Evolutionary conservation across 2,797 vertebrate genomes (phyloP), one percentile per base, ranked within the genome.

Genomic region (Ceyx erithaca): DNA sequence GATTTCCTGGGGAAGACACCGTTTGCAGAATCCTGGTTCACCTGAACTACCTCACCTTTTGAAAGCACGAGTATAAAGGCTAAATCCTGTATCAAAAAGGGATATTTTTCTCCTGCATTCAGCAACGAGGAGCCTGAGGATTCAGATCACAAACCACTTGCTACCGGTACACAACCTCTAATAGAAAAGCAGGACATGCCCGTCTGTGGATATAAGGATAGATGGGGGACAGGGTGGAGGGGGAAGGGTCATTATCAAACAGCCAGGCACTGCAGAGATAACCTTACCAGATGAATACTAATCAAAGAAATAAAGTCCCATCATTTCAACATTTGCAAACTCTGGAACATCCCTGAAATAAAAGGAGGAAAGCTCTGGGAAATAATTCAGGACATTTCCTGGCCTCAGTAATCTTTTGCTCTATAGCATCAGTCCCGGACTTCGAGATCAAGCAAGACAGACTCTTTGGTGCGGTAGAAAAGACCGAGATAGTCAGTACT

Each of bases 241-340:
- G 79, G 81, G 93, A 80, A 95, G 92, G 84, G 82, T 85, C 95
- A 88, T 18, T 37, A 94, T 87, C 89, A 80, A 88, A 94, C 92
- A 93, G 86, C 91, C 95, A 91, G 94, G 90, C 96, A 96, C 98
- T 93, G 98, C 97, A 97, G 97, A 95, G 94, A 95, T 92, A 91
- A 89, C 92, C 43, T 89, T 94, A 94, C 96, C 96, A 93, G 33
- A 75, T 83, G 98, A 98, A 98, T 98, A 97, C 98, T 97, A 98
- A 98, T 98, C 40, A 91, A 96, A 93, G 78, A 64, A 71, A 81
- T 20, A 43, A 45, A 80, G 75, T 94, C 41, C 28, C 66, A 45
- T 75, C 86, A 68, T 77, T 67, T 85, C 90, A 94, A 92, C 89
- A 62, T 87, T 94, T 85, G 25, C 16, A 37, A 77, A 93, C 84